Evolutionary conservation across 2,888 invertebrate genomes (phyloP), one percentile per base, ranked within the genome.

Genomic region (Papilio demoleus): DNA sequence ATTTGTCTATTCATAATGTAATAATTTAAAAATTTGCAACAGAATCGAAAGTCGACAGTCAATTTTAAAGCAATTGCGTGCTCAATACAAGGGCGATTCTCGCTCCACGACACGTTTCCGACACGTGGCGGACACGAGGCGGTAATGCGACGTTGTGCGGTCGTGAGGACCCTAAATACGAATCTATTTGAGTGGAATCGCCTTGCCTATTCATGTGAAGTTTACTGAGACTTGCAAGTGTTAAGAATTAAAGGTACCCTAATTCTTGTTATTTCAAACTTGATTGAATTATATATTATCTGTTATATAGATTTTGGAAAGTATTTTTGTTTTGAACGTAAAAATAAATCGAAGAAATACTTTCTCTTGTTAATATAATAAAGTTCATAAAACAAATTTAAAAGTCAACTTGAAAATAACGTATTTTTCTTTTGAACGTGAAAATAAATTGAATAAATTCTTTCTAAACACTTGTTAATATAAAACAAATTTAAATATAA

Each of bases 171-270:
- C 77, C 72, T 77, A 79, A 82, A 83, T 85, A 77, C 75, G 77
- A 78, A 76, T 74, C 78, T 78, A 81, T 80, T 87, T 82, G 77
- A 78, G 78, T 87, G 82, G 80, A 85, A 87, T n/a, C n/a, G 82
- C 80, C 77, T 67, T 77, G 72, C 63, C 65, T 59, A 69, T 72
- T 70, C 66, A 70, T 27, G 62, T 56, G 62, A 40, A 67, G 63
- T 65, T 58, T 68, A 40, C 40, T 38, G 56, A 53, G n/a, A 40
- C 27, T 40, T 40, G 17, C n/a, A 56, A 59, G 19, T 22, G 45
- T 27, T 4, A 42, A 24, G 17, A 40, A 27, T 6, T 17, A 17
- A 42, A 4, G 11, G 42, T 42, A 27, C 2, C 17, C 22, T 22
- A 4, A 59, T 12, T 59, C 38, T 42, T 42, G 19, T 19, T n/a